Evolutionary conservation across 2,888 invertebrate genomes (phyloP).

Genomic region (Xylota segnis): DNA sequence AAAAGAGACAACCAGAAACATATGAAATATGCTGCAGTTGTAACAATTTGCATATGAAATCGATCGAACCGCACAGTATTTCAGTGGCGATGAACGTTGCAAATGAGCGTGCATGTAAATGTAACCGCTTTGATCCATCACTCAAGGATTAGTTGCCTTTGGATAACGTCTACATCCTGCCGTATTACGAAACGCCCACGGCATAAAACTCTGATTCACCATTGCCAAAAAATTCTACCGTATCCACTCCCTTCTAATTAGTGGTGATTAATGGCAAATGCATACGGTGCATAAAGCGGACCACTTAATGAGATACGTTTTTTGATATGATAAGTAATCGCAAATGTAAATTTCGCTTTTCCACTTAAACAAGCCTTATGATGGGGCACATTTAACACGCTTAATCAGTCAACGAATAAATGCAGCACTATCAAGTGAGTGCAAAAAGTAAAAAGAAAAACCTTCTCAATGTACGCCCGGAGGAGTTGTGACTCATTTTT

Average conservation of each 20-base stretch:
- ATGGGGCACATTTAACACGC: constrained; percentile 6
- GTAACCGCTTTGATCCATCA: constrained; percentile 29
- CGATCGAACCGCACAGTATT: background rate
- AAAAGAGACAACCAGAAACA: background rate
- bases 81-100: background rate
- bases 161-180: constrained; percentile 19
- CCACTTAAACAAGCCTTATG: constrained; percentile 2
- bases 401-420: constrained; percentile 11
- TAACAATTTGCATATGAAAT: constrained; percentile 26
- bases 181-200: background rate
- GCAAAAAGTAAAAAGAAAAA: background rate
- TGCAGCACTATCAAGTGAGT: constrained; percentile 5
- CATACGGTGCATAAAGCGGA: constrained; percentile 6
- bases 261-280: constrained; percentile 16
- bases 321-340: constrained; percentile 34
- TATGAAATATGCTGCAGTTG: background rate
- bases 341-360: constrained; percentile 24
- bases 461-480: background rate
- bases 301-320: constrained; percentile 35
- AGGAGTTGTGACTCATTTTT: constrained; percentile 45
- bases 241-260: background rate
- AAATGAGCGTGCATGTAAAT: background rate
- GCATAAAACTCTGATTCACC: constrained; percentile 21
- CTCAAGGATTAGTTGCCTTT: background rate
- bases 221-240: constrained; percentile 25